A percentile compares a stretch with the other conserved stretches of the same genome.
phyloP scores from a whole-genome alignment of 2,113 vertebrate genomes.

The Pseudopipra pipra region DNA sequence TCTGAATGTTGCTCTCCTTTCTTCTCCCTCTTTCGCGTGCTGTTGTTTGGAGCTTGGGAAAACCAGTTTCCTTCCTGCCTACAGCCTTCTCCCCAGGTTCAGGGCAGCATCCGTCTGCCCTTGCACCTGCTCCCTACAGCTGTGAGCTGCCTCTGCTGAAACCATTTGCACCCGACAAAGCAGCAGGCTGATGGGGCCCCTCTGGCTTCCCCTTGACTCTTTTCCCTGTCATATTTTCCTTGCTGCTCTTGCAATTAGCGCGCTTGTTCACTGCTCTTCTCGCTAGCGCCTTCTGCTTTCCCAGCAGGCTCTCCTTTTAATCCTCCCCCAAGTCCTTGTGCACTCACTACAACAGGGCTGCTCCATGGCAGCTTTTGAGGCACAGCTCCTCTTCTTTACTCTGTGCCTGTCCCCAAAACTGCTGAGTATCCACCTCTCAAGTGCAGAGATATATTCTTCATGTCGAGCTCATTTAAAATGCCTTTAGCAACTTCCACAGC shows the following conservation, averaged over 20 bases:
- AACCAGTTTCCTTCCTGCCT: conserved; percentile 80
- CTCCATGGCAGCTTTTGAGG: not conserved
- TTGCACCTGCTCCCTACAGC: conserved; percentile 79
- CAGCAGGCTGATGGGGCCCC: conserved; percentile 70
- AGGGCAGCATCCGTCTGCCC: conserved; percentile 66
- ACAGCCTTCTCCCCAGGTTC: conserved; percentile 66
- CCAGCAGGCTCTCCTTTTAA: conserved; percentile 4
- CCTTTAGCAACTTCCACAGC: rapidly evolving
- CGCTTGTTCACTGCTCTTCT: conserved; percentile 42
- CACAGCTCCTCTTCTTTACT: not conserved
- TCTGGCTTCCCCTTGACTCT: conserved; percentile 50
- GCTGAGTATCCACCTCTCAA: rapidly evolving
- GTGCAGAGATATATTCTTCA: not conserved
- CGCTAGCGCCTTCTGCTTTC: conserved; percentile 21
- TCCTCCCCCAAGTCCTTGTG: rapidly evolving
- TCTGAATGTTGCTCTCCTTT: not conserved
- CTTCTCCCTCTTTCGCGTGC: conserved; percentile 15
- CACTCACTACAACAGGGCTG: not conserved
- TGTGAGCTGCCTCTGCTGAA: conserved; percentile 75
- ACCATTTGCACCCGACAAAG: conserved; percentile 72
- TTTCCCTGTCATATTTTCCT: conserved; percentile 58
- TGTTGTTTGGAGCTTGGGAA: conserved; percentile 76
- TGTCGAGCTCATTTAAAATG: not conserved
- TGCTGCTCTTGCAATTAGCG: conserved; percentile 72
- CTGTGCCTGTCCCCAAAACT: not conserved